Evolutionary conservation across 2,113 vertebrate species (phyloP).

Genomic region (Pavo muticus): DNA sequence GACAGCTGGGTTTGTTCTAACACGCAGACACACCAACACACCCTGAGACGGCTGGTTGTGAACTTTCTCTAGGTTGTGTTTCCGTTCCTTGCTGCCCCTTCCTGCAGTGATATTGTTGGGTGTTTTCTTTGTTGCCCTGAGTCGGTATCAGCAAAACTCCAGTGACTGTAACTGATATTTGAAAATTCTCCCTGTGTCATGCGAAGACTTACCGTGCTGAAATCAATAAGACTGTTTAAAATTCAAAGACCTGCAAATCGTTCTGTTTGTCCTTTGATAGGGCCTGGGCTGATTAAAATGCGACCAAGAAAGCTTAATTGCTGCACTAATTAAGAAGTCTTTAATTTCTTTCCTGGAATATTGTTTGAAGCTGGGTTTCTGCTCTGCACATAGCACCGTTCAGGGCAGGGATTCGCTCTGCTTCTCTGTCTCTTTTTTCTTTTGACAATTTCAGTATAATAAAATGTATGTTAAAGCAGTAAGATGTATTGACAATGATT

Average conservation of each 20-base stretch:
- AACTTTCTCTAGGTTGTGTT: slow-evolving; percentile 43
- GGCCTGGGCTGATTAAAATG: slow-evolving; percentile 88
- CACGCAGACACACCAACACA: neutral
- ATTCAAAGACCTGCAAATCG: slow-evolving; percentile 89
- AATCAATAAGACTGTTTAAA: slow-evolving; percentile 89
- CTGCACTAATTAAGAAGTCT: slow-evolving; percentile 90
- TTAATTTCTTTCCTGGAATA: slow-evolving; percentile 87
- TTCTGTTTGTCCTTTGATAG: slow-evolving; percentile 91
- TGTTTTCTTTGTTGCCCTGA: slow-evolving; percentile 29
- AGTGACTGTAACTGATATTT: slow-evolving; percentile 82
- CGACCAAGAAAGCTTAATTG: slow-evolving; percentile 89
- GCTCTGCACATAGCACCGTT: slow-evolving; percentile 71
- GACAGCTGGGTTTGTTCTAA: slow-evolving; percentile 21
- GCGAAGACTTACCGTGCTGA: slow-evolving; percentile 81
- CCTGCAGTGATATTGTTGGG: neutral
- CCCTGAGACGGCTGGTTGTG: neutral
- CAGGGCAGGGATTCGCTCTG: slow-evolving; percentile 72
- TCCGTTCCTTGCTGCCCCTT: slow-evolving; percentile 39
- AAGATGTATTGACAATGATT: slow-evolving; percentile 63
- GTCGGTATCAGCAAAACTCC: slow-evolving; percentile 78
- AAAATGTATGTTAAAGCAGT: slow-evolving; percentile 52
- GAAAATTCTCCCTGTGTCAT: slow-evolving; percentile 82
- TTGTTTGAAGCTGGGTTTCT: slow-evolving; percentile 82
- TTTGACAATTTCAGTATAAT: slow-evolving; percentile 34
- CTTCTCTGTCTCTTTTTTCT: slow-evolving; percentile 47